Evolutionary conservation across 2,113 vertebrate species (phyloP).

Genomic region (Phalacrocorax pelagicus): DNA sequence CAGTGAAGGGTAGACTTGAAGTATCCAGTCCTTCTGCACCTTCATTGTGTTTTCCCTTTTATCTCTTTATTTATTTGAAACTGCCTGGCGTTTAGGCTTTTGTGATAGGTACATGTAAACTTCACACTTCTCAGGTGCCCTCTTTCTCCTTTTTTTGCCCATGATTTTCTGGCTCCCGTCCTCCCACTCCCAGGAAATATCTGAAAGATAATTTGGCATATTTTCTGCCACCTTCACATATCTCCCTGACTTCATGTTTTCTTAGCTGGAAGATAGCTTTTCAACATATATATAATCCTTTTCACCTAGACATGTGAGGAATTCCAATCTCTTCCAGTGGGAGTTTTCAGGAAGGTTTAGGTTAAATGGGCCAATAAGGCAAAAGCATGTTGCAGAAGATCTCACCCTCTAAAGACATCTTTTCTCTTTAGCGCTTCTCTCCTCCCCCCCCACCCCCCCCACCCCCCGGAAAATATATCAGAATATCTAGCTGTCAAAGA

Average conservation of each 20-base stretch:
- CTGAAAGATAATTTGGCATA: conserved; percentile 57
- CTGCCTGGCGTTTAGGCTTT: background rate
- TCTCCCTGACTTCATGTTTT: conserved; percentile 62
- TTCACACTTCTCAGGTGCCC: background rate
- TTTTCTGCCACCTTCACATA: conserved; percentile 56
- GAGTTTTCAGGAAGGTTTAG: conserved; percentile 71
- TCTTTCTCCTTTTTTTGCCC: background rate
- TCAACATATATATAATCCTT: conserved; percentile 36
- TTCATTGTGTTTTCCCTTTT: background rate
- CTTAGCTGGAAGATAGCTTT: conserved; percentile 69
- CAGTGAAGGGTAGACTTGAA: background rate
- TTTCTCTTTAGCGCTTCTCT: background rate
- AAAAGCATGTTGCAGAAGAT: conserved; percentile 50
- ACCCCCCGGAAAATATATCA: background rate
- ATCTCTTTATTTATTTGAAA: background rate
- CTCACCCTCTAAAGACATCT: conserved; percentile 9
- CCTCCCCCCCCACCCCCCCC: too few relatives aligned
- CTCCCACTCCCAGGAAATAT: conserved; percentile 51
- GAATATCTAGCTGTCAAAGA: conserved; percentile 57
- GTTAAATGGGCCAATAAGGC: conserved; percentile 65
- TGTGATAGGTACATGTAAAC: background rate
- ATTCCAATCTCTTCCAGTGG: conserved; percentile 67
- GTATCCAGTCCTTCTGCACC: background rate
- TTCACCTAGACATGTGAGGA: conserved; percentile 63
- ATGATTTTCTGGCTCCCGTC: background rate